These are phyloP conservation scores for Drosophila ironensis DNA, from an alignment of 1,140 invertebrate genomes.

Conservation along the genomic window DNA sequence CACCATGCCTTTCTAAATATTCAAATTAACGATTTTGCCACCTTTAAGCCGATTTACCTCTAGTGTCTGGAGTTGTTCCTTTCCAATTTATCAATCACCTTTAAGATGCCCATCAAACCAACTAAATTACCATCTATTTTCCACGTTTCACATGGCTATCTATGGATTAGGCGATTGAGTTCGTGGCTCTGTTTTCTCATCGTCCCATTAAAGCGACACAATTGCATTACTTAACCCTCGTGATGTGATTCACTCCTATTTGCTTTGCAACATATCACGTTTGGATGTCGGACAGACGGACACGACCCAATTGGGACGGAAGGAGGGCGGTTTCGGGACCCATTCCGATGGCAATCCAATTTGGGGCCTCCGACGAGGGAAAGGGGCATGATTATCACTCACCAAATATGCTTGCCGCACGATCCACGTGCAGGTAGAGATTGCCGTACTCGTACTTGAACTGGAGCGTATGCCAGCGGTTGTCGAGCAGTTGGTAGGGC, in stretches of 20 bases:
- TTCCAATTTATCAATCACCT: too few species aligned
- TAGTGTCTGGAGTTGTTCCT: too few species aligned
- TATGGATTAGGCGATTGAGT: conserved; percentile 21
- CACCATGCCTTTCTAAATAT: too few species aligned
- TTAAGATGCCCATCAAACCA: neutral
- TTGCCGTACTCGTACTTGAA: conserved; percentile 85
- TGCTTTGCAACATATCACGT: conserved; percentile 19
- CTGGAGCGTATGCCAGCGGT: conserved; percentile 87
- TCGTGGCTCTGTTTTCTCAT: neutral
- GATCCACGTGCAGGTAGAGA: conserved; percentile 84
- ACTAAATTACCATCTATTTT: neutral
- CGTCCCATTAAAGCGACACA: neutral
- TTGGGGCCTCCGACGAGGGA: neutral
- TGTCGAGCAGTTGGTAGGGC: conserved; percentile 87
- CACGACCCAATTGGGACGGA: conserved; percentile 4
- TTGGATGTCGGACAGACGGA: neutral
- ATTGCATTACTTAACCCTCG: conserved; percentile 11
- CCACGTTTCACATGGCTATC: neutral
- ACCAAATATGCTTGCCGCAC: conserved; percentile 73
- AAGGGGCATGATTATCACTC: conserved; percentile 38
- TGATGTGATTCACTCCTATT: conserved; percentile 20
- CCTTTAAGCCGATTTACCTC: too few species aligned
- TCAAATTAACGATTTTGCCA: too few species aligned
- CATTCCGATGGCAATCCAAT: neutral
- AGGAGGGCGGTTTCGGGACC: too few species aligned